Base-by-base conservation (phyloP, 1,140 invertebrate genomes). In the Pseudomyrmex flavicornis region DNA sequence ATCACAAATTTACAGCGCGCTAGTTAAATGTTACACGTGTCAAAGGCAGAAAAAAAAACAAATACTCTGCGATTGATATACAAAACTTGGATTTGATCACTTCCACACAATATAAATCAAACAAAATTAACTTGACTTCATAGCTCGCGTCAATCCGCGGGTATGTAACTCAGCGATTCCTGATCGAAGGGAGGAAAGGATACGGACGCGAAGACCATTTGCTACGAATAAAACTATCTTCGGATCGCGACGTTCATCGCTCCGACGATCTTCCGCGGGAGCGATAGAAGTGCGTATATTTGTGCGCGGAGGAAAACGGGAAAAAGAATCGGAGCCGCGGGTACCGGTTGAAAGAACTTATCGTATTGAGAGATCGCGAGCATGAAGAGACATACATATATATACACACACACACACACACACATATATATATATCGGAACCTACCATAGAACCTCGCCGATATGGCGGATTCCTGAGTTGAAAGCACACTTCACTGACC, bases 321-420 rank as follows among this genome's bases (percentile, higher is more conserved):
- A 86, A 58, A 85, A 62, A 65, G 68, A 68, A 73, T 82, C 70
- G 61, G 26, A 76, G 76, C 65, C 83, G 76, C 61, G 65, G 52
- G 83, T 88, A 76, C 86, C 75, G 70, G 83, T 88, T 85, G 87
- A 88, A 88, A 85, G 83, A 85, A 85, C 87, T 88, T 88, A 88
- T 88, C 87, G 86, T 74, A 86, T 88, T 69, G 87, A 85, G 87
- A 85, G 83, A 88, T 88, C 87, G 86, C 86, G 83, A 85, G 76
- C 72, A 69, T 63, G 72, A 62, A 83, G 73, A 35, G 72, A 88
- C 68, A 83, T 83, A 72, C 76, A 88, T 85, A 83, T 79, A 72
- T 76, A 85, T 82, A 35, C 0, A 35, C 0, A 35, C 0, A 35
- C 5, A 7, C 0, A 35, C 26, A 26, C 26, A 26, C 1, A 88